Percentiles rank a stretch among this genome's conserved stretches.
Evolutionary conservation across 2,888 invertebrate species (phyloP).

Genomic region (Cephus nigrinus): DNA sequence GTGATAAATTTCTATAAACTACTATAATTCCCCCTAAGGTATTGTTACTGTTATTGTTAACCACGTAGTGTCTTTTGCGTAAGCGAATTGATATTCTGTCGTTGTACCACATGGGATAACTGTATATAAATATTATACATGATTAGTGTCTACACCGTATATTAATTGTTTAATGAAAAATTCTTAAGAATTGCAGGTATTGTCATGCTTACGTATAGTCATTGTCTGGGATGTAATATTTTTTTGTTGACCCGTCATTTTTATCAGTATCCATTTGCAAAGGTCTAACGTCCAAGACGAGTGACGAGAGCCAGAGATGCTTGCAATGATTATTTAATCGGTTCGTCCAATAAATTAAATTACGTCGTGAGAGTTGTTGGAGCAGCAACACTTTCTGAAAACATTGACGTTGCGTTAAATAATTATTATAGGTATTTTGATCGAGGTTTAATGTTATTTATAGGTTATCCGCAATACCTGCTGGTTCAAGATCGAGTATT

Average conservation of each 20-base stretch:
- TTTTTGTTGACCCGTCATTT: constrained; percentile 35
- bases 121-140: constrained; percentile 33
- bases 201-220: constrained; percentile 49
- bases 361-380: constrained; percentile 61
- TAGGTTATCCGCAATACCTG: constrained; percentile 69
- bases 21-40: constrained; percentile 67
- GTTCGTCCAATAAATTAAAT: constrained; percentile 63
- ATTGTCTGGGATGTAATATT: constrained; percentile 47
- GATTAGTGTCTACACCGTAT: background rate
- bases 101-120: constrained; percentile 66
- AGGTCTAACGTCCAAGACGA: constrained; percentile 60
- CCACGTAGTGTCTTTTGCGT: constrained; percentile 25
- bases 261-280: constrained; percentile 47
- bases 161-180: background rate
- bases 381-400: constrained; percentile 62
- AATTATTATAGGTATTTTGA: background rate
- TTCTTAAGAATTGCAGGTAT: background rate
- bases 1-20: constrained; percentile 74
- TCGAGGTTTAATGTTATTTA: constrained; percentile 7
- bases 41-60: constrained; percentile 37
- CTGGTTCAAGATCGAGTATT: constrained; percentile 78
- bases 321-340: constrained; percentile 48
- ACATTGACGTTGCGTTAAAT: background rate
- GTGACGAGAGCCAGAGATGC: constrained; percentile 56
- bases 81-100: constrained; percentile 63